Evolutionary conservation across 2,888 invertebrate species (phyloP).

Genomic region (Rhaphigaster nebulosa): DNA sequence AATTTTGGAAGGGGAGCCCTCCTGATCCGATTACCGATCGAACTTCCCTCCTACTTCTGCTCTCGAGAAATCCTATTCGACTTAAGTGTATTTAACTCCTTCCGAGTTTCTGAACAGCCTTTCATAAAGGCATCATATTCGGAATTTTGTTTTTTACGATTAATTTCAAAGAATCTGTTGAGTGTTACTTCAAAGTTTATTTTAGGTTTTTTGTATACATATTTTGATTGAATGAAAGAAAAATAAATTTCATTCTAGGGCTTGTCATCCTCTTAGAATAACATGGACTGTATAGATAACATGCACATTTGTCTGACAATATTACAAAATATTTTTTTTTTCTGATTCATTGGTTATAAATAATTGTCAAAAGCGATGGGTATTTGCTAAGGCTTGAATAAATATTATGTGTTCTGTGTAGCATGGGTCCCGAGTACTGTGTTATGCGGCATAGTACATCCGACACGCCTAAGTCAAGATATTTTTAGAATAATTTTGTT

Average conservation of each 20-base stretch:
- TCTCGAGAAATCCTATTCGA: conserved; percentile 13
- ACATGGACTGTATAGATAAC: neutral
- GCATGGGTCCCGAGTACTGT: too few relatives aligned
- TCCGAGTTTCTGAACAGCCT: conserved; percentile 6
- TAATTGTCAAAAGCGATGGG: too few relatives aligned
- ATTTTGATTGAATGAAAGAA: neutral
- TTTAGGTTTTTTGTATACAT: neutral
- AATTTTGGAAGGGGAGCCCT: conserved; percentile 12
- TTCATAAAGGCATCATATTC: conserved; percentile 16
- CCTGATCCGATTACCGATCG: conserved; percentile 45
- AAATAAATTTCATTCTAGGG: neutral
- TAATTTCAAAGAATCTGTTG: neutral
- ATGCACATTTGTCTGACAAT: too few relatives aligned
- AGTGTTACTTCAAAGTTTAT: neutral
- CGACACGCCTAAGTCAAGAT: too few relatives aligned
- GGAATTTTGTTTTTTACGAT: neutral
- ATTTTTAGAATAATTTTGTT: too few relatives aligned
- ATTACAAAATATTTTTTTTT: too few relatives aligned
- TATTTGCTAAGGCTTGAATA: too few relatives aligned
- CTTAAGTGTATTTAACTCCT: conserved; percentile 48
- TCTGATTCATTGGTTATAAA: too few relatives aligned
- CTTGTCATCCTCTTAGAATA: neutral
- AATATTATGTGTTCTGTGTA: too few relatives aligned
- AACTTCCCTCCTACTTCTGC: conserved; percentile 41
- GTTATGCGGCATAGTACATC: too few relatives aligned